Evolutionary conservation across 2,888 invertebrate genomes (phyloP), one percentile per base, ranked within the genome.

Genomic region (Colletes collaris): DNA sequence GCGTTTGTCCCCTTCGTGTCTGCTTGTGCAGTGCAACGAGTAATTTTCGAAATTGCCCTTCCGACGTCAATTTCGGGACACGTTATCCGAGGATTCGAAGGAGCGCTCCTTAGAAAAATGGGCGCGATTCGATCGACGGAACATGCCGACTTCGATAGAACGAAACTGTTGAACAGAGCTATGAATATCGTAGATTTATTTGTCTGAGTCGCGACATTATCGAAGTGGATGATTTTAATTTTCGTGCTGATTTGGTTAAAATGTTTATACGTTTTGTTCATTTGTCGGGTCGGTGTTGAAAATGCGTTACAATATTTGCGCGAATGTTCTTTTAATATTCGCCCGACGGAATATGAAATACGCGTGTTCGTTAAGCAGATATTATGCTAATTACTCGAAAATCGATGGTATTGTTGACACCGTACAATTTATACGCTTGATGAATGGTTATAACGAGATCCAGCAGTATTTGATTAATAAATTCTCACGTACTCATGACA

Each of bases 21-120:
- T 69, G 67, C 13, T 56, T 52, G 13, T 59, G n/a, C 75, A 46
- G 27, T 55, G 65, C 66, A 71, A 69, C 77, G 80, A 87, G 84
- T 81, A 72, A 87, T 84, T 86, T 82, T 84, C 80, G 70, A 81
- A 86, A 87, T 87, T 87, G 76, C 67, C 69, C 70, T 80, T 81
- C 66, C 71, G 63, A 73, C 76, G 78, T 77, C 82, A 70, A 83
- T 82, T 85, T 79, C 73, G 27, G 35, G 5, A 16, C 44, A 10
- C 64, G 46, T 60, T 63, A n/a, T 40, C 62, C 10, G 19, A 46
- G 50, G 2, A 50, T 19, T 55, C 35, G 46, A 35, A n/a, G 16
- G 19, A 40, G 46, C 16, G 40, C 27, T 44, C 6, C 46, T 52
- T 40, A 11, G 19, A 35, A 68, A 65, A 65, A 37, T 65, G 27